Evolutionary conservation across 2,797 vertebrate genomes (phyloP), one percentile per base, ranked within the genome.

Genomic region (Acropternis orthonyx): DNA sequence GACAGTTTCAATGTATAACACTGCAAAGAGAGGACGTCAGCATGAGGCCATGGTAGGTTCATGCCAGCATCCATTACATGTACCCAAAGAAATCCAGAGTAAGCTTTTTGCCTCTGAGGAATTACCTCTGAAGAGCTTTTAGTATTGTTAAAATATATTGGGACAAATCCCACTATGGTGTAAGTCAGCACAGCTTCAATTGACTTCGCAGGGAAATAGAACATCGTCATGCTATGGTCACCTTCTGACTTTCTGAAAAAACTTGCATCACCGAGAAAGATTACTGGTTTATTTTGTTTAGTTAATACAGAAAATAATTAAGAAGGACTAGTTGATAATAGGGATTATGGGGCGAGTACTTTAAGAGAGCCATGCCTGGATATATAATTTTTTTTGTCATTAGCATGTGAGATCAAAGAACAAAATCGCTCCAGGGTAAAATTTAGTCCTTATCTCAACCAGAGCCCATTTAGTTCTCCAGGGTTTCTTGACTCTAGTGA

Each of bases 1-100:
- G 67, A 93, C 85, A 2, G 93, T 98, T 91, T 98, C 98, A 21
- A 97, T 97, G 55, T 98, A 98, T 3, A 95, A 98, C 62, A 95
- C 97, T 5, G 92, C 98, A 92, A 98, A 96, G 67, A 98, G 96
- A 88, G 96, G 84, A 67, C 91, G 91, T 52, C 95, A 98, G 46
- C 89, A 96, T 8, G 96, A 98, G 91, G 97, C 95, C 34, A 92
- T 80, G 97, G 98, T 98, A 94, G 95, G 98, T 65, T 59, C 58
- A 61, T 74, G 37, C 17, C 39, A 20, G 22, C 76, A 43, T 78
- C 78, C 75, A 59, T 37, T 61, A 30, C 21, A 8, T 7, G 28
- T 27, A 61, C 14, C 36, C 67, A 90, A 26, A 81, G 83, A 91
- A 85, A 91, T 72, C 19, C 79, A 61, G 49, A 72, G 48, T 49